phyloP scores from a whole-genome alignment of 2,797 vertebrate species.

The Columba guinea region DNA sequence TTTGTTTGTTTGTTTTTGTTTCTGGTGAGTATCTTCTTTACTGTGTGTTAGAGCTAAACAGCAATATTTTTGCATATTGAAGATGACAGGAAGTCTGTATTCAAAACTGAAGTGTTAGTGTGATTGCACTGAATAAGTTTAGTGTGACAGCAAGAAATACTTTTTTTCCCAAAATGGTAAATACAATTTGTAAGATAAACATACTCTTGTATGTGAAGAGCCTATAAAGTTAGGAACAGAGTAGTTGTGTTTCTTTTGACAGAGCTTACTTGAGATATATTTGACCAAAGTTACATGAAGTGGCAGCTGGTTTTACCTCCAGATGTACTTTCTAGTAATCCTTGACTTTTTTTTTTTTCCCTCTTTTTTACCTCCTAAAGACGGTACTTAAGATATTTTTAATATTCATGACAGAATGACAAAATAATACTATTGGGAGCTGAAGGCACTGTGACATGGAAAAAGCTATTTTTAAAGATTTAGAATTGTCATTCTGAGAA shows the following conservation, averaged over 20 bases:
- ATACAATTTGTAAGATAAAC: background rate
- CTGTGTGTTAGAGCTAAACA: background rate
- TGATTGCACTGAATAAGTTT: background rate
- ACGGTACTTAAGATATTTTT: background rate
- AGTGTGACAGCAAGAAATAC: background rate
- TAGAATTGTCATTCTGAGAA: background rate
- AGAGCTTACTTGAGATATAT: background rate
- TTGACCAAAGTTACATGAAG: background rate
- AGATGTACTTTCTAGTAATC: background rate
- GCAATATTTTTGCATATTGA: background rate
- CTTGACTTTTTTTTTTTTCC: background rate
- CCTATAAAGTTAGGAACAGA: background rate
- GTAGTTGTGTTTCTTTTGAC: background rate
- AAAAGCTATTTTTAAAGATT: background rate
- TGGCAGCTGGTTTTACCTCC: background rate
- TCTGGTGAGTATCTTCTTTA: background rate
- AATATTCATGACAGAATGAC: background rate
- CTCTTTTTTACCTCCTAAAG: background rate
- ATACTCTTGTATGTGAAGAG: background rate
- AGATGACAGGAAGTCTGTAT: slow-evolving; percentile 24
- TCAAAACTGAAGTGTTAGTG: slow-evolving; percentile 12
- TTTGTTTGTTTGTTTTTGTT: background rate
- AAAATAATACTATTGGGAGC: background rate
- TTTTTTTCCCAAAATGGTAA: background rate
- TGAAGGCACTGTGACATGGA: background rate